Evolutionary conservation across 2,888 invertebrate genomes (phyloP).

Genomic region (Syrista parreyssii): DNA sequence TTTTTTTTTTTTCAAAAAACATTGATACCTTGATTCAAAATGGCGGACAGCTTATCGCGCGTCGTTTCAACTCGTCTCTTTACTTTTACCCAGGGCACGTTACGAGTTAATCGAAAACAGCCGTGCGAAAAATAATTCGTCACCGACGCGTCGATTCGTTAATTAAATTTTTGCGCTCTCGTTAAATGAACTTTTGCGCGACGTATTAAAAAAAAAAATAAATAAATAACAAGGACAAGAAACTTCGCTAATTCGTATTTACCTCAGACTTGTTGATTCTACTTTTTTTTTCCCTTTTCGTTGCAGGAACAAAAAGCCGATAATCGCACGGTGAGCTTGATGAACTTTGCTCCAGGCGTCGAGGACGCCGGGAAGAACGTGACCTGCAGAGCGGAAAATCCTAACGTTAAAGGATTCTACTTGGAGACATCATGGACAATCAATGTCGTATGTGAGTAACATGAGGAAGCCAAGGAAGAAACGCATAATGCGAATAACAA

Average conservation of each 20-base stretch:
- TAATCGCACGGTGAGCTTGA: conserved; percentile 85
- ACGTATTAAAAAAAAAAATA: not conserved
- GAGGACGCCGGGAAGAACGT: conserved; percentile 91
- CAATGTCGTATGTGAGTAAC: conserved; percentile 89
- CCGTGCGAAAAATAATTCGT: not conserved
- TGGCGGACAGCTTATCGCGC: not conserved
- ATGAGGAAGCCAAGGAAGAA: not conserved
- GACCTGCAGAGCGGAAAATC: conserved; percentile 91
- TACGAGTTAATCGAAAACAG: not conserved
- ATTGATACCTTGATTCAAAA: not conserved
- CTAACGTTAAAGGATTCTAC: conserved; percentile 85
- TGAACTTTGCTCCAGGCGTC: conserved; percentile 88
- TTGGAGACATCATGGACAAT: conserved; percentile 89
- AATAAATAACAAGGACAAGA: not conserved
- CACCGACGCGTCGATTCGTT: not conserved
- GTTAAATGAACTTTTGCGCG: not conserved
- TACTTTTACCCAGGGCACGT: not conserved
- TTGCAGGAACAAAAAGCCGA: conserved; percentile 82
- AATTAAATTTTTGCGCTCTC: not conserved
- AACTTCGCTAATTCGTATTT: not conserved
- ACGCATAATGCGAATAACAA: not conserved
- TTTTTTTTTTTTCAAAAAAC: not conserved
- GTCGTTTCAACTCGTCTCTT: not conserved
- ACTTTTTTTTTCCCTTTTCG: conserved; percentile 10
- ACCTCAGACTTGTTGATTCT: not conserved